Conservation (phyloP, 2,113 vertebrate species). For the Menura novaehollandiae region DNA sequence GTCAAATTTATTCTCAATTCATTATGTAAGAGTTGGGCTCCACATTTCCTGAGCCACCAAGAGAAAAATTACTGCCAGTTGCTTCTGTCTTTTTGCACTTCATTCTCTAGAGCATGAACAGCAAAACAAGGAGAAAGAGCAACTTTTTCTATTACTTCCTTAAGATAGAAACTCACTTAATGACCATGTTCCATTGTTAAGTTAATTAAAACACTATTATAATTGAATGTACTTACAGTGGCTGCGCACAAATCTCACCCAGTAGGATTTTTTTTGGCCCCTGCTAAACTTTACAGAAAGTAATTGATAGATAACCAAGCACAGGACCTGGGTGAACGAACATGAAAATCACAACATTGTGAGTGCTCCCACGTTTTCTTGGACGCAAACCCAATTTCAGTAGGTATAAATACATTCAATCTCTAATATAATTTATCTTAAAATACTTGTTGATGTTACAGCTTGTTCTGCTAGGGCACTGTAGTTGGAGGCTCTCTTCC, state of each 20-base stretch:
- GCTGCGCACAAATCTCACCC: neutral
- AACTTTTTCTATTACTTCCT: neutral
- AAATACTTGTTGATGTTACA: neutral
- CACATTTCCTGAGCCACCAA: neutral
- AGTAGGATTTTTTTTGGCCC: neutral
- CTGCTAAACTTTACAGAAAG: neutral
- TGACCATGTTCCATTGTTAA: neutral
- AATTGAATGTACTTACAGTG: neutral
- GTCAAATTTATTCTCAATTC: neutral
- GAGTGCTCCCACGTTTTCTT: neutral
- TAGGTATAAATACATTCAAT: neutral
- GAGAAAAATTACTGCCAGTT: neutral
- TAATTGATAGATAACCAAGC: neutral
- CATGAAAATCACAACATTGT: rapidly evolving
- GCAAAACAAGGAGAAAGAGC: neutral
- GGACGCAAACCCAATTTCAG: neutral
- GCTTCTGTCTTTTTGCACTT: neutral
- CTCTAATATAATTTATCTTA: neutral
- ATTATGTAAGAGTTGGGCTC: neutral
- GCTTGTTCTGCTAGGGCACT: neutral
- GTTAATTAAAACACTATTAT: neutral
- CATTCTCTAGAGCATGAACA: neutral
- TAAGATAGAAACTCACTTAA: neutral
- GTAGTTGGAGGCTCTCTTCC: neutral
- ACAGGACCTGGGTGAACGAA: neutral